A percentile compares a stretch with the other conserved stretches of the same genome.
Conservation (phyloP, 2,888 invertebrate genomes). For the Metopia argyrocephala region DNA sequence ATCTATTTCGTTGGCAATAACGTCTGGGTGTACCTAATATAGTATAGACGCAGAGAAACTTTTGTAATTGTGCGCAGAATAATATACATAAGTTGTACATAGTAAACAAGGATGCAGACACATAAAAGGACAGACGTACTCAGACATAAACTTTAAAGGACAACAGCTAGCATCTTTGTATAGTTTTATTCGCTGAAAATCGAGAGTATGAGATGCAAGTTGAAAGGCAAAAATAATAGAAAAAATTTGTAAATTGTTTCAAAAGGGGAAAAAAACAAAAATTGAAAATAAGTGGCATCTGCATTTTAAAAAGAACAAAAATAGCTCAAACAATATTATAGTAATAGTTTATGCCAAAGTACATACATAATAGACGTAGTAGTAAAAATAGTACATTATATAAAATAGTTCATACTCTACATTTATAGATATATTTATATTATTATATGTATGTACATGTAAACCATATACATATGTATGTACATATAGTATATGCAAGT, state of each 20-base stretch:
- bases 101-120: slow-evolving; percentile 66
- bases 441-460: not conserved
- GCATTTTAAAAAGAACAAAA: slow-evolving; percentile 61
- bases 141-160: slow-evolving; percentile 64
- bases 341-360: slow-evolving; percentile 54
- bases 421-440: slow-evolving; percentile 26
- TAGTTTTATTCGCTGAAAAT: slow-evolving; percentile 55
- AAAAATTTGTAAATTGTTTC: slow-evolving; percentile 43
- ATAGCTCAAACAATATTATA: slow-evolving; percentile 58
- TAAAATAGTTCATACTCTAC: slow-evolving; percentile 50
- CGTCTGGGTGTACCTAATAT: slow-evolving; percentile 62
- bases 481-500: not conserved
- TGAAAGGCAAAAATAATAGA: slow-evolving; percentile 23
- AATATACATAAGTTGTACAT: slow-evolving; percentile 65
- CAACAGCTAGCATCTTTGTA: slow-evolving; percentile 63
- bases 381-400: slow-evolving; percentile 39
- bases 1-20: slow-evolving; percentile 63
- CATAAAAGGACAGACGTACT: slow-evolving; percentile 62
- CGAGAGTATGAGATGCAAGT: not conserved
- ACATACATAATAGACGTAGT: slow-evolving; percentile 33
- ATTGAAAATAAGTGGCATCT: slow-evolving; percentile 44
- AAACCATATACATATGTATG: not conserved
- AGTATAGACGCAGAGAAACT: slow-evolving; percentile 61
- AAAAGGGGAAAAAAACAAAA: slow-evolving; percentile 46
- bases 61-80: slow-evolving; percentile 64